Evolutionary conservation across 1,140 invertebrate species (phyloP).

Genomic region (Euwallacea fornicatus): DNA sequence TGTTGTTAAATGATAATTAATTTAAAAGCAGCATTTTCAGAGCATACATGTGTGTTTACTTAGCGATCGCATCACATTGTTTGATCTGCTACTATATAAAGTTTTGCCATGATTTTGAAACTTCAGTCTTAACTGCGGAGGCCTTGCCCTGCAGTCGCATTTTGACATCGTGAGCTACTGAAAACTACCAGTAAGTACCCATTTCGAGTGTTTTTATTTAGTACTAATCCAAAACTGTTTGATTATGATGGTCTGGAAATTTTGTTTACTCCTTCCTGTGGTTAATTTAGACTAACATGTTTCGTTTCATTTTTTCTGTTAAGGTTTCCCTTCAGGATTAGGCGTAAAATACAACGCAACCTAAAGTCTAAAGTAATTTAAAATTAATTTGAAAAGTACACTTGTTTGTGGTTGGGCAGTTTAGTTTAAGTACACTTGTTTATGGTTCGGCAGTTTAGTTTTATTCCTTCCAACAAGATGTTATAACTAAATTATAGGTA

Average conservation of each 20-base stretch:
- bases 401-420: no score
- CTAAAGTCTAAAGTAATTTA: neutral
- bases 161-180: conserved; percentile 26
- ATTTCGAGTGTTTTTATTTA: neutral
- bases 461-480: conserved; percentile 6
- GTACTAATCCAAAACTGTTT: neutral
- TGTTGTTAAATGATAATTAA: conserved; percentile 40
- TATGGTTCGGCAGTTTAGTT: neutral
- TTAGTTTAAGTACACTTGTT: no score
- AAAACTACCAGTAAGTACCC: conserved; percentile 36
- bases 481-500: conserved; percentile 1
- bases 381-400: conserved; percentile 3
- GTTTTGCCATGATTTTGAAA: conserved; percentile 41
- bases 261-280: no score
- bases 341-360: no score
- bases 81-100: conserved; percentile 39
- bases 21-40: conserved; percentile 35
- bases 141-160: conserved; percentile 38
- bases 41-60: conserved; percentile 39
- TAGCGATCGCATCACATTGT: conserved; percentile 39
- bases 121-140: conserved; percentile 38
- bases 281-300: no score
- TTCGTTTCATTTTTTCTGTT: no score
- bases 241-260: no score
- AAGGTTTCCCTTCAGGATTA: no score